These are phyloP conservation scores for Vicugna pacos DNA, from an alignment of 2,113 vertebrate species.

Conservation along the genomic window DNA sequence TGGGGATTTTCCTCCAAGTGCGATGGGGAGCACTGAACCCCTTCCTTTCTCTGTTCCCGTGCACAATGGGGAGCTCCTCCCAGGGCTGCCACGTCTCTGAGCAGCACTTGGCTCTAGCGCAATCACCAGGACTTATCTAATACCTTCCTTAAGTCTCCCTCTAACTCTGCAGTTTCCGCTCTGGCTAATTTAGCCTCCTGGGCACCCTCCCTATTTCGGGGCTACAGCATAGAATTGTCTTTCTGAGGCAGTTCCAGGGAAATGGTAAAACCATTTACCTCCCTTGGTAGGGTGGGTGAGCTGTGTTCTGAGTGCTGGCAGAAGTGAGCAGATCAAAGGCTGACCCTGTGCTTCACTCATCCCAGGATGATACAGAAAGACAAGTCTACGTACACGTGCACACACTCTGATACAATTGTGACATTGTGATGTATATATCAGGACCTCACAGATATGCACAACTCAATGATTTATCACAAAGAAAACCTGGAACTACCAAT, in stretches of 20 bases:
- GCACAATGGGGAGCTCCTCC: no score
- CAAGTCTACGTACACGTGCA: neutral
- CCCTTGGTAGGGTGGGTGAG: no score
- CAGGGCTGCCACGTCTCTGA: no score
- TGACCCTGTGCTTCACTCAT: neutral
- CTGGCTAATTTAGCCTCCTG: no score
- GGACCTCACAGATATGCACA: neutral
- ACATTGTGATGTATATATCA: neutral
- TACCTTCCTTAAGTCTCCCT: no score
- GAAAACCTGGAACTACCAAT: no score
- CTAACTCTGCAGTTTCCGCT: no score
- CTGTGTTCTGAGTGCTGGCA: neutral
- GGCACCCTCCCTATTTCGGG: no score
- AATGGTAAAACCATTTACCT: neutral
- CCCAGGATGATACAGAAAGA: neutral
- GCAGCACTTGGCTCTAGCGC: no score
- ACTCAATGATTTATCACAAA: neutral
- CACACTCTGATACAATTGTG: neutral
- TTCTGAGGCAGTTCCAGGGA: no score
- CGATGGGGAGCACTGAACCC: neutral
- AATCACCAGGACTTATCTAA: no score
- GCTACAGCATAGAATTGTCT: no score
- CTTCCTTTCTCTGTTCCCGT: neutral
- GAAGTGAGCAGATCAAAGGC: neutral
- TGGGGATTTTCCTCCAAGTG: neutral